These are phyloP conservation scores for Halcyon smyrnensis DNA, from an alignment of 2,797 vertebrate genomes.

Conservation along the genomic window DNA sequence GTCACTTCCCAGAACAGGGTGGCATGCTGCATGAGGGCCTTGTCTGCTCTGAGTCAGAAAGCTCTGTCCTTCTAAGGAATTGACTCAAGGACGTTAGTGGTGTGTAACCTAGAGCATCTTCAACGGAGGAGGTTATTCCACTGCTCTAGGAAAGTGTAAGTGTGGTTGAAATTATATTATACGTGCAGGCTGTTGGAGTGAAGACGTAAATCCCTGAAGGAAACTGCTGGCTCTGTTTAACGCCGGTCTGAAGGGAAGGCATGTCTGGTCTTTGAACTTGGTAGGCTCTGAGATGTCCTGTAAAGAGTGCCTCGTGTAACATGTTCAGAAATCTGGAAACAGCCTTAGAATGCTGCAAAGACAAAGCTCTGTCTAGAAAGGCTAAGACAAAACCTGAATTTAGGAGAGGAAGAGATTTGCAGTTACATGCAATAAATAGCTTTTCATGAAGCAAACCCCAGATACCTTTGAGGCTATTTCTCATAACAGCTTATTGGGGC, in stretches of 20 bases:
- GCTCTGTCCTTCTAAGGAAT: background rate
- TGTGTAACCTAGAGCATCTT: background rate
- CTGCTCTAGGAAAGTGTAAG: background rate
- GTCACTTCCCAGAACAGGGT: background rate
- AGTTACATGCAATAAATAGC: background rate
- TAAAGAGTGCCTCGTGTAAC: background rate
- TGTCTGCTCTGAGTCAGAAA: background rate
- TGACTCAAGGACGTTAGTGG: background rate
- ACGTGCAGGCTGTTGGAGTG: background rate
- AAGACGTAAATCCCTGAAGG: background rate
- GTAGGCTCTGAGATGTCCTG: background rate
- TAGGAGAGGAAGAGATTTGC: background rate
- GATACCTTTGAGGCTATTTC: background rate
- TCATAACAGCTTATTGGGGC: background rate
- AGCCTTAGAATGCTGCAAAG: background rate
- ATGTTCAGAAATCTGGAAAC: background rate
- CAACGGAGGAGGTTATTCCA: background rate
- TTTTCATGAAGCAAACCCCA: background rate
- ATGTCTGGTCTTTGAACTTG: background rate
- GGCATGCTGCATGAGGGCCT: too few relatives aligned
- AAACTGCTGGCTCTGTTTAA: background rate
- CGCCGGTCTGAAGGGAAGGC: background rate
- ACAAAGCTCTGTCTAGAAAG: background rate
- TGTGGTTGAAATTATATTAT: background rate
- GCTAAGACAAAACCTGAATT: background rate